phyloP scores from a whole-genome alignment of 2,113 vertebrate species.

The Otocyon megalotis region DNA sequence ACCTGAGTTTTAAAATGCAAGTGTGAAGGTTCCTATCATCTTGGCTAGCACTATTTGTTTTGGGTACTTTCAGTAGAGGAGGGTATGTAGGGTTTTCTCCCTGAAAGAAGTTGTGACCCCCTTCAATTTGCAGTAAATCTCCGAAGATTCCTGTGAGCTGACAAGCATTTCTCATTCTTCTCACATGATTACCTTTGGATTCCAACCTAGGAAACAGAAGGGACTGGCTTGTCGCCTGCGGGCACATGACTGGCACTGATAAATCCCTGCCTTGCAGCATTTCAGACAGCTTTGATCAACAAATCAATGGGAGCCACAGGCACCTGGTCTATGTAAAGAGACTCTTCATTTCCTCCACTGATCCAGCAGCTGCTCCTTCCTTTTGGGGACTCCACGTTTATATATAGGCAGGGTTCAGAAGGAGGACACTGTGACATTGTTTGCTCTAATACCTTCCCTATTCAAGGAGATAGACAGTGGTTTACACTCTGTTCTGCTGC shows the following conservation, averaged over 20 bases:
- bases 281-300: neutral
- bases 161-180: neutral
- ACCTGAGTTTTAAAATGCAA: neutral
- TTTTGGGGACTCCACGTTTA: neutral
- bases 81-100: neutral
- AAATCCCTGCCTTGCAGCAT: neutral
- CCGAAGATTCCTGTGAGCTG: neutral
- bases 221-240: neutral
- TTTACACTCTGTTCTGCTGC: neutral
- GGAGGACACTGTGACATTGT: neutral
- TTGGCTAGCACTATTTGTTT: neutral
- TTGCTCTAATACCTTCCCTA: neutral
- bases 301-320: neutral
- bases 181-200: neutral
- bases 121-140: neutral
- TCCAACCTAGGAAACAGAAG: neutral
- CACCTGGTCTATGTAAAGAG: neutral
- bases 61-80: neutral
- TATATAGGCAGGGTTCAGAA: neutral
- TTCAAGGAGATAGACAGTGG: neutral
- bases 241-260: neutral
- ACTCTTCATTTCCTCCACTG: neutral
- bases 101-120: too few species aligned
- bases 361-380: conserved; percentile 9
- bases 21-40: neutral